These are phyloP conservation scores for roundworm (Caenorhabditis elegans) DNA, from an alignment of 1,140 invertebrate genomes.

Conservation along the genomic window WBcel235 BX284606.5:14067001-14067500, in stretches of 20 bases:
- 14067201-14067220: conserved; percentile 51
- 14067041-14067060: conserved; percentile 60
- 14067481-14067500: no score
- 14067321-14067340: no score
- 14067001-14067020: conserved; percentile 58
- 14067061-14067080: conserved; percentile 64
- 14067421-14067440: no score
- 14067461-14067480: no score
- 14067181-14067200: conserved; percentile 54
- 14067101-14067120: neutral
- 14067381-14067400: no score
- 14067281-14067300: conserved; percentile 54
- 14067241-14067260: conserved; percentile 47
- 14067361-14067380: no score
- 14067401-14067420: no score
- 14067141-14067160: no score
- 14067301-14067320: conserved; percentile 27
- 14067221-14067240: conserved; percentile 17
- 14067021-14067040: conserved; percentile 59
- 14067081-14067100: conserved; percentile 56
- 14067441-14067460: no score
- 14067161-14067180: no score
- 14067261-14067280: conserved; percentile 62
- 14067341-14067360: no score
- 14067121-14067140: no score